Evolutionary conservation across 1,140 invertebrate species (phyloP), one percentile per base, ranked within the genome.

Genomic region (Caenorhabditis tropicalis): DNA sequence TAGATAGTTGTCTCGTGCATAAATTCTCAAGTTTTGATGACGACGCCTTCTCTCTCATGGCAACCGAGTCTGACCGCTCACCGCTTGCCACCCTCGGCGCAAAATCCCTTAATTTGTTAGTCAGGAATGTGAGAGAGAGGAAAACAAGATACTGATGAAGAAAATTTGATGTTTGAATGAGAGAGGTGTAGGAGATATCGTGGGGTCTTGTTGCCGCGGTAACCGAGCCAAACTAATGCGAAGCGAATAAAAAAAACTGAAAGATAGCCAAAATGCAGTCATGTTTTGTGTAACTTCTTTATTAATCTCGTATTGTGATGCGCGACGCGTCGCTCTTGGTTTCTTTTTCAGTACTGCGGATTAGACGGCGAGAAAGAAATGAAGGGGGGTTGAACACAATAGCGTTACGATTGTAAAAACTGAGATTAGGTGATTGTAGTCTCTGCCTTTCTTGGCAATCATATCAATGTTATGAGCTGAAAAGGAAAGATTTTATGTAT

Each of bases 211-310:
- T 74, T 74, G 65, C 65, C 65, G 65, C 19, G 65, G 65, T 43
- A 74, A 74, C 65, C 65, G 43, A 74, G 33, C n/a, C 21, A 43
- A 74, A 29, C 58, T 9, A 31, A n/a, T 43, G 12, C 39, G n/a
- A 39, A 36, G 60, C 16, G 60, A 36, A 51, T n/a, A 56, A 27
- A 7, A 27, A 29, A 29, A 27, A 56, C 24, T 9, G 24, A 56
- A 2, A 19, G 48, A 19, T 15, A 19, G 48, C 15, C 5, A n/a
- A 51, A 51, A 51, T 19, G 48, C 48, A n/a, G 58, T 16, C 29
- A 36, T 65, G 58, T 36, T 21, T 65, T 65, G 33, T 65, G 58
- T 65, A 65, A 65, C 58, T 65, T 65, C 58, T 65, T 65, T 65
- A 65, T 65, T 65, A 65, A 65, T 65, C 58, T 36, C 16, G 58